Evolutionary conservation across 2,888 invertebrate species (phyloP).

Genomic region (Clistopyga incitator): DNA sequence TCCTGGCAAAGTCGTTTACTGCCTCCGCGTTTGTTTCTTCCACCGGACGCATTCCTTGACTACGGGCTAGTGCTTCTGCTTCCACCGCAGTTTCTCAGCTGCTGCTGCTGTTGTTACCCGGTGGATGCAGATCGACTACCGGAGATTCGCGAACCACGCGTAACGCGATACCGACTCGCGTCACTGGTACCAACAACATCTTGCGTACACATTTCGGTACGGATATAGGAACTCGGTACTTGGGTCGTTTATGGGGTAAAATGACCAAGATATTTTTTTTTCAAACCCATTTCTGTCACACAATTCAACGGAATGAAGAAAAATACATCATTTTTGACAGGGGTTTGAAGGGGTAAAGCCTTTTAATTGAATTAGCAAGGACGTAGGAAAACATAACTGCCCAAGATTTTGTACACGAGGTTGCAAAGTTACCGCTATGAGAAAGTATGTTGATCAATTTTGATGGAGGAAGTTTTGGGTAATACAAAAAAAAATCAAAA

Average conservation of each 20-base stretch:
- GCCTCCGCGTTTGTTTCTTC: conserved; percentile 59
- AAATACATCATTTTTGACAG: too few relatives aligned
- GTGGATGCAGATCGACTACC: conserved; percentile 45
- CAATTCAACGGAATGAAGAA: too few relatives aligned
- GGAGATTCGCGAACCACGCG: conserved; percentile 45
- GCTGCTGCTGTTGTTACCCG: conserved; percentile 14
- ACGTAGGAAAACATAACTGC: too few relatives aligned
- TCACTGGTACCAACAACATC: conserved; percentile 50
- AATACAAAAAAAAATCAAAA: too few relatives aligned
- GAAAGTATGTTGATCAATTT: too few relatives aligned
- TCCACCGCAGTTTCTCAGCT: conserved; percentile 49
- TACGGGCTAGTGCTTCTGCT: conserved; percentile 66
- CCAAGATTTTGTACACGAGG: too few relatives aligned
- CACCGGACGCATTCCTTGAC: conserved; percentile 65
- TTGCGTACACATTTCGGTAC: conserved; percentile 20
- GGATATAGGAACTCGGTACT: conserved; percentile 19
- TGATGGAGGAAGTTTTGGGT: too few relatives aligned
- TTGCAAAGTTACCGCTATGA: too few relatives aligned
- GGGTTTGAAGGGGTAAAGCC: too few relatives aligned
- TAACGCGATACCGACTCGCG: conserved; percentile 48
- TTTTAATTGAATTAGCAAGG: too few relatives aligned
- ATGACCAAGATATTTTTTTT: too few relatives aligned
- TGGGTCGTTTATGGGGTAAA: background rate
- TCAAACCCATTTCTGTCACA: too few relatives aligned
- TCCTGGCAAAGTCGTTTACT: conserved; percentile 71